phyloP scores from a whole-genome alignment of 92 coral and sea anemone species.

The Anthopleura xanthogrammica region DNA sequence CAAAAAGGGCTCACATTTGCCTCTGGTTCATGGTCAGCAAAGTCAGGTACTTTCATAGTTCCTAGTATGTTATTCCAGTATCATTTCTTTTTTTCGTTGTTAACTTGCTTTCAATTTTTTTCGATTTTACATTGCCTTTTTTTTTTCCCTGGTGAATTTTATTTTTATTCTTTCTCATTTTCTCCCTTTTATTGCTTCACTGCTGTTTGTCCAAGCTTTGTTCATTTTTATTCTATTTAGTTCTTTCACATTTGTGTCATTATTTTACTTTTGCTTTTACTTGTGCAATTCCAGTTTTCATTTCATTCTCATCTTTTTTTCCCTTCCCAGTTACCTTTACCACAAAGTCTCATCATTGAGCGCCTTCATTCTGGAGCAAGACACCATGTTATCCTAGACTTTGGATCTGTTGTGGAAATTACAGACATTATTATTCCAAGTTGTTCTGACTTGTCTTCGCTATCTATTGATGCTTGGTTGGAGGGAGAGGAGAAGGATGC shows the following conservation, averaged over 20 bases:
- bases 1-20: slow-evolving; percentile 35
- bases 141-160: too few species aligned
- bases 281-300: not conserved
- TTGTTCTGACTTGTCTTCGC: slow-evolving; percentile 85
- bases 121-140: too few species aligned
- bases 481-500: slow-evolving; percentile 90
- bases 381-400: slow-evolving; percentile 93
- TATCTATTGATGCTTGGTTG: slow-evolving; percentile 88
- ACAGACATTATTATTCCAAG: slow-evolving; percentile 91
- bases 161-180: too few species aligned
- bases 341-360: slow-evolving; percentile 88
- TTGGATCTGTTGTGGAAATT: slow-evolving; percentile 84
- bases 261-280: not conserved
- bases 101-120: not conserved
- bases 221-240: too few species aligned
- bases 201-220: too few species aligned
- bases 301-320: not conserved
- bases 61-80: not conserved
- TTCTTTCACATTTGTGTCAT: not conserved
- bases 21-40: slow-evolving; percentile 26
- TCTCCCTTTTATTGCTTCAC: too few species aligned
- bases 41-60: slow-evolving; percentile 28
- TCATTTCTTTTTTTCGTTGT: not conserved
- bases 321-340: slow-evolving; percentile 71
- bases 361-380: slow-evolving; percentile 97